Base-by-base conservation (phyloP, 2,797 vertebrate species). In the Odontamblyopus lacepedii region DNA sequence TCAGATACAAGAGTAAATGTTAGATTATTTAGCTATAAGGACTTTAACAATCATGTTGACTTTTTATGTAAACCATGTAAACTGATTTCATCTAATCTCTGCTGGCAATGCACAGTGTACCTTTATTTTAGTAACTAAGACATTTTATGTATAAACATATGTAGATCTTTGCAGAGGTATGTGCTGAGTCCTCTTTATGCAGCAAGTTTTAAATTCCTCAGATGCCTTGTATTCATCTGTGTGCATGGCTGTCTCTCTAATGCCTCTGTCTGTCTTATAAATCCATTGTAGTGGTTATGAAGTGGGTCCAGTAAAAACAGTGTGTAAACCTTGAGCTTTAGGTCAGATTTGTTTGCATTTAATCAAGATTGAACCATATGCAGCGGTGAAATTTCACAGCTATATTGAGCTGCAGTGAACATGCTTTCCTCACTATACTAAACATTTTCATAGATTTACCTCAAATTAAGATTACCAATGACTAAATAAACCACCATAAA, bases 141-240 rank as follows among this genome's bases (percentile, higher is more conserved):
- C 19, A 18, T 32, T 64, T 38, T 64, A 19, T 23, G n/a, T n/a
- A 41, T 23, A n/a, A 44, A 26, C 19, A 12, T 11, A 63, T n/a
- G 30, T 38, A 38, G 61, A 63, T 63, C 53, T 23, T 6, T 30
- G 64, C 23, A 29, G 15, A n/a, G 64, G 4, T 65, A 48, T 65
- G 41, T 29, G 26, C 63, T 51, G 64, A 53, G 48, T 29, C 13
- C 12, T 53, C 44, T 66, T 11, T 30, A 30, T 51, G 18, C 64
- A 50, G 44, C 41, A 7, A 6, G 23, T 23, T 64, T 64, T 27
- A 29, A 18, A 66, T 66, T 50, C 64, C 15, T 29, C 44, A 66
- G 8, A 66, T 66, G 64, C 44, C 44, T 29, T 5, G 64, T 66
- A 66, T 66, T 51, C 64, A 51, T 66, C 38, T 64, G 35, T 64